These are phyloP conservation scores for Odontocolon sp. DNA, from an alignment of 2,888 invertebrate species.

Conservation along the genomic window DNA sequence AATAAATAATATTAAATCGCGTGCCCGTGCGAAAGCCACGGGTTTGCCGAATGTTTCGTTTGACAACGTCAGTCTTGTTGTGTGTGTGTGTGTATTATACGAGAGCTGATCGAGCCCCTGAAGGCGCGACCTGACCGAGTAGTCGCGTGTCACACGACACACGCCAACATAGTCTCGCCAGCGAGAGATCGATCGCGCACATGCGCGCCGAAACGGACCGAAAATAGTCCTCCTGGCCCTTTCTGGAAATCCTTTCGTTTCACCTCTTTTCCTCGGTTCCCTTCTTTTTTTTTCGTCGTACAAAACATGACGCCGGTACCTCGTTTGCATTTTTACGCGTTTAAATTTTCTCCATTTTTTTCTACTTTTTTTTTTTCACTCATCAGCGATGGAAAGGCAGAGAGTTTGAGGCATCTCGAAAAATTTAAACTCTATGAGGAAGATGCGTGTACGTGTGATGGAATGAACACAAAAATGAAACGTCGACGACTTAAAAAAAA, in stretches of 20 bases:
- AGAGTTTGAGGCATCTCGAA: background rate
- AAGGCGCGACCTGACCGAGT: conserved; percentile 23
- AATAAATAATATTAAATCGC: conserved; percentile 57
- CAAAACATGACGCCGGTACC: background rate
- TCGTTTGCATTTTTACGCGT: too few relatives aligned
- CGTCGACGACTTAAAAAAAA: background rate
- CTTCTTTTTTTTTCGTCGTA: background rate
- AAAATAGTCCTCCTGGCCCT: conserved; percentile 28
- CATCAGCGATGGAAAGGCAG: background rate
- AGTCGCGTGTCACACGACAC: conserved; percentile 42
- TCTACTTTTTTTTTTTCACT: background rate
- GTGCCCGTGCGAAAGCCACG: conserved; percentile 46
- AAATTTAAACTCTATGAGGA: background rate
- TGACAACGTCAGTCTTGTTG: conserved; percentile 60
- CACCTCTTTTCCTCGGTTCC: background rate
- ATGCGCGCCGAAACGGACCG: conserved; percentile 43
- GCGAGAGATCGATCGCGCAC: conserved; percentile 48
- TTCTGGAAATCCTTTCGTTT: conserved; percentile 36
- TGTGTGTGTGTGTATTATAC: conserved; percentile 40
- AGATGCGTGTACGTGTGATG: background rate
- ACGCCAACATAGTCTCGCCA: conserved; percentile 27
- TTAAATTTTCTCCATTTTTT: too few relatives aligned
- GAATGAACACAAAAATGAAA: conserved; percentile 8
- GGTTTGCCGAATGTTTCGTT: conserved; percentile 60
- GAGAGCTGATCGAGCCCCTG: conserved; percentile 40